These are phyloP conservation scores for Macrotrachela quadricornifera DNA, from an alignment of 1,140 invertebrate genomes.

Conservation along the genomic window DNA sequence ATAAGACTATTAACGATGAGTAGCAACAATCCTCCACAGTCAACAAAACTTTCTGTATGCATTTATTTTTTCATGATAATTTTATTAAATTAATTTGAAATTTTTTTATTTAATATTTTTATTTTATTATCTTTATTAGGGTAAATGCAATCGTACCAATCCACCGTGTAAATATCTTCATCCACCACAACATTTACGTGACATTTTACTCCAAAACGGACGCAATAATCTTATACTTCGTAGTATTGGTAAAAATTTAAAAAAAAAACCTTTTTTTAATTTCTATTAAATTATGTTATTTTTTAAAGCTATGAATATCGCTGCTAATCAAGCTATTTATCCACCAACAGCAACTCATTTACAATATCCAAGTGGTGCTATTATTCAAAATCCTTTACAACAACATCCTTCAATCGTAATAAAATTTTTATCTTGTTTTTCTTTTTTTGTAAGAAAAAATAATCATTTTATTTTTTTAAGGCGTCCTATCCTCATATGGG, in stretches of 20 bases:
- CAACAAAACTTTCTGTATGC: neutral
- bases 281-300: neutral
- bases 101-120: slow-evolving; percentile 16
- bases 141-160: slow-evolving; percentile 96
- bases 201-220: slow-evolving; percentile 96
- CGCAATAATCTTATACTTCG: slow-evolving; percentile 81
- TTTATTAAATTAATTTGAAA: slow-evolving; percentile 13
- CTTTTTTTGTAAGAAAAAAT: neutral
- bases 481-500: neutral
- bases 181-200: slow-evolving; percentile 95
- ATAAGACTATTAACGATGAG: too few relatives aligned
- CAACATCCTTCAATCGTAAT: neutral
- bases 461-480: neutral
- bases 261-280: neutral
- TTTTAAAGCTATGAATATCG: neutral
- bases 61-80: neutral
- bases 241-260: neutral
- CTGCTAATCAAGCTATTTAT: neutral
- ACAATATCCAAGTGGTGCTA: slow-evolving; percentile 58
- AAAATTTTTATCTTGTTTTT: too few relatives aligned
- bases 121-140: slow-evolving; percentile 43
- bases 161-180: slow-evolving; percentile 99
- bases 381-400: too few relatives aligned
- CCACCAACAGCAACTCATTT: slow-evolving; percentile 58
- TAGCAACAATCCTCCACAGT: too few relatives aligned